Base-by-base conservation (phyloP, 2,113 vertebrate species). In the Thalassoma bifasciatum region DNA sequence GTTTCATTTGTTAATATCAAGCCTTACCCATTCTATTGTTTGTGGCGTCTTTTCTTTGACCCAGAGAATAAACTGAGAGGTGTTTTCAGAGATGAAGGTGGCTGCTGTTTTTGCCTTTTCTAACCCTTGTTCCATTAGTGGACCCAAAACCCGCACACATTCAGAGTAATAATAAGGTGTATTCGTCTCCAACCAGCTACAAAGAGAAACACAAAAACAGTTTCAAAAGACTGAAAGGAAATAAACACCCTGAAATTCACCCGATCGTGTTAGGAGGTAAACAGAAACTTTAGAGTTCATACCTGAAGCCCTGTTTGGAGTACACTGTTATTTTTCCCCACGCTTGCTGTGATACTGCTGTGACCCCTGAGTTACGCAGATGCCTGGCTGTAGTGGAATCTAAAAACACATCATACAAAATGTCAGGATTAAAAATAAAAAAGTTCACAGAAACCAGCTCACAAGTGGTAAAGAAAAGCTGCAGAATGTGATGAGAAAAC, bases 141-240 rank as follows among this genome's bases (percentile, higher is more conserved):
- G 96, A 21, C 88, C 84, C 64, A 95, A 23, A 0, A 88, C 0
- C 0, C 93, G 83, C 3, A 88, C 79, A 0, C 92, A 89, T 42
- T 81, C 65, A 0, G 97, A 95, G 72, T 95, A 90, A 34, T 93
- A 96, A 17, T 86, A 49, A 0, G 95, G 95, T 19, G 94, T 75
- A 14, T 90, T 96, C 42, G 75, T 93, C 88, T 94, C 91, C 66
- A 98, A 66, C 96, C 96, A 99, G 89, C 98, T 99, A 72, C 16
- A 77, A 9, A 21, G 10, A 81, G 12, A 72, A 58, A 67, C 37
- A 70, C 0, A 58, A 19, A 57, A 30, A 30, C 30, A 30, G 6
- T 30, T n/a, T 30, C 30, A 36, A 19, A 17, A 30, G 30, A 30
- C 37, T 2, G 26, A 6, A 38, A 49, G 21, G n/a, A n/a, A 49